phyloP scores from a whole-genome alignment of 1,140 invertebrate genomes.

The Bombyx mandarina region DNA sequence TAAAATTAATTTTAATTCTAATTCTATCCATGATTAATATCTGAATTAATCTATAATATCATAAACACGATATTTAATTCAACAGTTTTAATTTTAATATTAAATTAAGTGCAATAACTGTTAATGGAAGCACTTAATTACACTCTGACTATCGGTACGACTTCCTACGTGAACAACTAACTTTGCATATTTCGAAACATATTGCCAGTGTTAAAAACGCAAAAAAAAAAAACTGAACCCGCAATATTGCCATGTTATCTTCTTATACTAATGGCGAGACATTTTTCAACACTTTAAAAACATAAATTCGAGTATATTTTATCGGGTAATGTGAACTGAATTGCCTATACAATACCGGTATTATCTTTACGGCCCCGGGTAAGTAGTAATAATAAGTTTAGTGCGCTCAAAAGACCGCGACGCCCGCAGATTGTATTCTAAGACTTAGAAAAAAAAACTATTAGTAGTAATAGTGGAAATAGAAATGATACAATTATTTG shows the following conservation, averaged over 20 bases:
- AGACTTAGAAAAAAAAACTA: constrained; percentile 23
- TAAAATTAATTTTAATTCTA: too few species aligned
- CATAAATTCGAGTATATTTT: constrained; percentile 37
- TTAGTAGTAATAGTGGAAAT: too few species aligned
- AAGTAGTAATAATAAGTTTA: constrained; percentile 54
- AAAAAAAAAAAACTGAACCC: constrained; percentile 15
- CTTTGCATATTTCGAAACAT: constrained; percentile 8
- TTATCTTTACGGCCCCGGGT: constrained; percentile 43
- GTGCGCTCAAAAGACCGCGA: constrained; percentile 20
- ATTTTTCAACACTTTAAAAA: constrained; percentile 43
- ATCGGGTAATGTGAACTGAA: constrained; percentile 40
- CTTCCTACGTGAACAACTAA: constrained; percentile 21
- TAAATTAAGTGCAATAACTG: constrained; percentile 5
- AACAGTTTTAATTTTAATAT: neutral
- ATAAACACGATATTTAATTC: too few species aligned
- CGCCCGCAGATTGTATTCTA: constrained; percentile 26
- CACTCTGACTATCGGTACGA: constrained; percentile 26
- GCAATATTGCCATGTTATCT: constrained; percentile 28
- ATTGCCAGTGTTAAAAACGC: constrained; percentile 34
- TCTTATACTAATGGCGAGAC: constrained; percentile 24
- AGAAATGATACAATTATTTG: too few species aligned
- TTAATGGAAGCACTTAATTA: constrained; percentile 23
- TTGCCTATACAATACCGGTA: constrained; percentile 37
- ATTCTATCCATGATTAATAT: too few species aligned
- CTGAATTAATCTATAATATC: too few species aligned